These are phyloP conservation scores for Sternarchorhynchus goeldii DNA, from an alignment of 2,797 vertebrate genomes.

Conservation along the genomic window DNA sequence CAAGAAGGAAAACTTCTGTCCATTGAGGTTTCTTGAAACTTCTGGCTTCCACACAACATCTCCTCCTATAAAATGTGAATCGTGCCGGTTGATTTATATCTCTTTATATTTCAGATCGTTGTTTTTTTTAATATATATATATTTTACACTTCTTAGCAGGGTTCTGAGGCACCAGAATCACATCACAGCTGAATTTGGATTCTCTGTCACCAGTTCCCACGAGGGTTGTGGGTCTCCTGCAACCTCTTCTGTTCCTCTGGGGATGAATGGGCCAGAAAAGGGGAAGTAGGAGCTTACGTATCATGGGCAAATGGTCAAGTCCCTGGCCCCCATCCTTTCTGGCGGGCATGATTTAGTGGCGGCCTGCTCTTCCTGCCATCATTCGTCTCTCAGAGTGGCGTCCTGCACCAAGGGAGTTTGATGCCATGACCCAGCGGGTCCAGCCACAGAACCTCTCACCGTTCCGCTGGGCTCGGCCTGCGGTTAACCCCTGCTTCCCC, in stretches of 20 bases:
- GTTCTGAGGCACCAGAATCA: constrained; percentile 5
- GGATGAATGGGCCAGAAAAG: constrained; percentile 43
- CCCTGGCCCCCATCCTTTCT: constrained; percentile 65
- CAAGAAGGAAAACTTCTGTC: constrained; percentile 25
- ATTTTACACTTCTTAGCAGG: constrained; percentile 36
- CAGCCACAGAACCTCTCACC: constrained; percentile 49
- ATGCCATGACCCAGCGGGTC: constrained; percentile 65
- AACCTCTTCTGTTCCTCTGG: constrained; percentile 50
- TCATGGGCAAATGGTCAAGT: constrained; percentile 74
- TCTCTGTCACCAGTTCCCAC: constrained; percentile 20
- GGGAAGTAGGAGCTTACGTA: constrained; percentile 72
- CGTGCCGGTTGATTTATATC: constrained; percentile 56
- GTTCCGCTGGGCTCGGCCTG: constrained; percentile 57
- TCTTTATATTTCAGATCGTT: constrained; percentile 68
- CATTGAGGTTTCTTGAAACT: constrained; percentile 5
- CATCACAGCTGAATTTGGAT: constrained; percentile 44
- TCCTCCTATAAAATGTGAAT: constrained; percentile 2
- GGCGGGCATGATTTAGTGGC: constrained; percentile 73
- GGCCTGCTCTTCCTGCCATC: constrained; percentile 75
- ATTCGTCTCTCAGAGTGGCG: constrained; percentile 74
- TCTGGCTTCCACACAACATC: background rate
- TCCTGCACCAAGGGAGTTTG: constrained; percentile 63
- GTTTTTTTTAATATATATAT: constrained; percentile 56
- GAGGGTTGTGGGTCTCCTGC: constrained; percentile 25
- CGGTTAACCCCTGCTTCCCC: constrained; percentile 62